phyloP scores from a whole-genome alignment of 1,140 invertebrate genomes.

The Nasonia vitripennis region DNA sequence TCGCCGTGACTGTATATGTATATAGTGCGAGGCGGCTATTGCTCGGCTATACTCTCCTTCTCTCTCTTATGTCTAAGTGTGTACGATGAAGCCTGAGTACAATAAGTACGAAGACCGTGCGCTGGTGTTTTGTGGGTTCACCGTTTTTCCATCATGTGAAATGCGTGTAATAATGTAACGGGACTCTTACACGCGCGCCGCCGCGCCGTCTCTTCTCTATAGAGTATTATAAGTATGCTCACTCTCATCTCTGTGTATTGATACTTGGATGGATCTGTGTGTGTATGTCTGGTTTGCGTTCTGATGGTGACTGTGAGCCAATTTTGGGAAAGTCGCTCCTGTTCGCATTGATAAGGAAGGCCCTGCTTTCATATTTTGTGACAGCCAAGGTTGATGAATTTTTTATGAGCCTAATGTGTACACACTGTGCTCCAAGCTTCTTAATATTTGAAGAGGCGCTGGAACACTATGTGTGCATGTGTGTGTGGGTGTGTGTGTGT shows the following conservation, averaged over 20 bases:
- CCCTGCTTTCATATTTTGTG: neutral
- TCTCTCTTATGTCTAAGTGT: neutral
- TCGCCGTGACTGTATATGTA: neutral
- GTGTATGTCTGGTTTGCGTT: neutral
- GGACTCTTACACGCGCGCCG: conserved; percentile 13
- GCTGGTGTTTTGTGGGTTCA: conserved; percentile 32
- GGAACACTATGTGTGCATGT: neutral
- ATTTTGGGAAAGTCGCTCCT: neutral
- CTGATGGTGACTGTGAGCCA: neutral
- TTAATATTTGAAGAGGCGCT: neutral
- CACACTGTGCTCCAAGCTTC: neutral
- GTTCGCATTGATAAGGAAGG: neutral
- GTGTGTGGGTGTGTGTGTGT: neutral
- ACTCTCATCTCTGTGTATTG: neutral
- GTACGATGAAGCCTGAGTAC: neutral
- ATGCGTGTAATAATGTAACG: conserved; percentile 47
- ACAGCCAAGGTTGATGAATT: neutral
- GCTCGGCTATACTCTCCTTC: neutral
- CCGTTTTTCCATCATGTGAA: conserved; percentile 48
- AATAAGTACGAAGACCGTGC: neutral
- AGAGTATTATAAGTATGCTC: neutral
- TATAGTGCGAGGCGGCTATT: neutral
- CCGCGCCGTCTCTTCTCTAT: neutral
- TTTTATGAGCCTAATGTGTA: neutral
- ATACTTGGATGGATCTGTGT: neutral